Evolutionary conservation across 2,888 invertebrate species (phyloP).

Genomic region (Ferrisia virgata): DNA sequence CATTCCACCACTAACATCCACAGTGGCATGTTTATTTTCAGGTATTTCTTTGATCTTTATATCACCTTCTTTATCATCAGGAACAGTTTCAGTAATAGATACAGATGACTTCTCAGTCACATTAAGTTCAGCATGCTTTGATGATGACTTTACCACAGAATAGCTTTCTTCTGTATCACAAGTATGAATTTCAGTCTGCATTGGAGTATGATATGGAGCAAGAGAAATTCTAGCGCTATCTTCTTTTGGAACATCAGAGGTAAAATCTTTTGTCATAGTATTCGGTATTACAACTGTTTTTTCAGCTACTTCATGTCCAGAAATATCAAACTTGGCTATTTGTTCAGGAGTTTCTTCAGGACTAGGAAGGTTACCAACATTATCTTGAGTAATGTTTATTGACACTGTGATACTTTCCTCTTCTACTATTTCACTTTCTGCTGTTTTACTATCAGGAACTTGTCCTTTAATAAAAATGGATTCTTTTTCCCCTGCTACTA

Average conservation of each 20-base stretch:
- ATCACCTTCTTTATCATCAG: constrained; percentile 6
- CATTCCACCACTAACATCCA: background rate
- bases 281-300: constrained; percentile 27
- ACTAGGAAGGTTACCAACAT: background rate
- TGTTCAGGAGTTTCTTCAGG: constrained; percentile 19
- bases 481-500: constrained; percentile 56
- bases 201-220: background rate
- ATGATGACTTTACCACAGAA: background rate
- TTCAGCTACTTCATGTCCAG: constrained; percentile 30
- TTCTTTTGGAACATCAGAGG: background rate
- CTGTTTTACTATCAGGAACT: constrained; percentile 59
- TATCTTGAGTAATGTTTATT: constrained; percentile 12
- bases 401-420: constrained; percentile 53
- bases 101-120: constrained; percentile 27
- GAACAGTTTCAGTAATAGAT: background rate
- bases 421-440: constrained; percentile 50
- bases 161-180: constrained; percentile 17
- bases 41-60: background rate
- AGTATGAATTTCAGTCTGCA: background rate
- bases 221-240: background rate
- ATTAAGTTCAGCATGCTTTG: background rate
- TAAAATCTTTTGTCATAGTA: background rate
- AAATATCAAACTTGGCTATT: constrained; percentile 25
- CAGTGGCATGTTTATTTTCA: constrained; percentile 15
- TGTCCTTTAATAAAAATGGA: constrained; percentile 54